These are phyloP conservation scores for Netelia virgata DNA, from an alignment of 2,888 invertebrate species.

Conservation along the genomic window DNA sequence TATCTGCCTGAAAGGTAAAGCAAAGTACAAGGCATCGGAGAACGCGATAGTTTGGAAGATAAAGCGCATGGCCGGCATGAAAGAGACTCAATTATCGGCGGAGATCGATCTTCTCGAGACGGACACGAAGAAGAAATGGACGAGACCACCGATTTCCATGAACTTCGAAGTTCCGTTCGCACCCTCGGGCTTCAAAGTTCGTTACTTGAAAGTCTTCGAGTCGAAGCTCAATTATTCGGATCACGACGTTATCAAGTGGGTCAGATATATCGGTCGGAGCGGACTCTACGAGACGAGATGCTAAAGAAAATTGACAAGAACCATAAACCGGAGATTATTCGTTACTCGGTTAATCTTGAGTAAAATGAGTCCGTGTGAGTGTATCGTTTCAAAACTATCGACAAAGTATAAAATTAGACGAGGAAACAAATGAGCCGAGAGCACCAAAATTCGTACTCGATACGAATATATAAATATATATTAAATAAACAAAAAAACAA, in stretches of 20 bases:
- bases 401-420: conserved; percentile 56
- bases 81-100: conserved; percentile 99
- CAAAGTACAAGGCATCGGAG: conserved; percentile 99
- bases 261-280: conserved; percentile 99
- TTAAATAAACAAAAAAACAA: conserved; percentile 12
- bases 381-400: conserved; percentile 40
- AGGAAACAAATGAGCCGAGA: conserved; percentile 50
- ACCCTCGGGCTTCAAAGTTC: conserved; percentile 99
- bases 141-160: conserved; percentile 99
- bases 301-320: conserved; percentile 86
- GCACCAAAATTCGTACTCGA: conserved; percentile 38
- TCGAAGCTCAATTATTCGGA: conserved; percentile 99
- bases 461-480: conserved; percentile 39
- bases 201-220: conserved; percentile 99
- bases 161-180: conserved; percentile 99
- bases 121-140: conserved; percentile 99
- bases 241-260: conserved; percentile 99
- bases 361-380: conserved; percentile 47
- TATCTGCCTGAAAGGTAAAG: conserved; percentile 99
- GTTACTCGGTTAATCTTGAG: conserved; percentile 21
- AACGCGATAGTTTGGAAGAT: conserved; percentile 98
- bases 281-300: conserved; percentile 99
- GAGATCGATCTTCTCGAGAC: conserved; percentile 99
- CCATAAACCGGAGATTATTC: conserved; percentile 55
- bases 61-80: conserved; percentile 98